Percentiles rank a stretch among this genome's conserved stretches.
Evolutionary conservation across 2,888 invertebrate genomes (phyloP).

Genomic region (Napeogenes inachia): DNA sequence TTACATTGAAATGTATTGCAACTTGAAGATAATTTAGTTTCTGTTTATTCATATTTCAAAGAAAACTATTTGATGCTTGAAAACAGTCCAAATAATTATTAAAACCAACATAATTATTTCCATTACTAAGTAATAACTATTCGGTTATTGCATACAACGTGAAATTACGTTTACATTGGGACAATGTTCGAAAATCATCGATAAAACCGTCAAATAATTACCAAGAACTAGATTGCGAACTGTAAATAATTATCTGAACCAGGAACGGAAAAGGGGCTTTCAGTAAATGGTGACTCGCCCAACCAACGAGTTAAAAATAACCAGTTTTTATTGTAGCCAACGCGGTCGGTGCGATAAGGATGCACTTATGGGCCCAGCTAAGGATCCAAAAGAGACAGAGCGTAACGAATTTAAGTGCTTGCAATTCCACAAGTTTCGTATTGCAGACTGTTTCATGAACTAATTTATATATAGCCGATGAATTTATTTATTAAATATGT

Average conservation of each 20-base stretch:
- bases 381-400: constrained; percentile 61
- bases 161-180: too few relatives aligned
- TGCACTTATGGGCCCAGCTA: constrained; percentile 50
- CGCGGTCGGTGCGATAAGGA: constrained; percentile 67
- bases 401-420: constrained; percentile 68
- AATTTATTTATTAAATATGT: neutral
- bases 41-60: too few relatives aligned
- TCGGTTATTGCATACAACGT: too few relatives aligned
- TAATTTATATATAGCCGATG: constrained; percentile 31
- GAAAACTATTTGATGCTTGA: too few relatives aligned
- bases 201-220: constrained; percentile 1
- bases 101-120: too few relatives aligned
- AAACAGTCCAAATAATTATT: too few relatives aligned
- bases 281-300: constrained; percentile 61
- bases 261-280: constrained; percentile 65
- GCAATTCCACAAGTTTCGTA: constrained; percentile 62
- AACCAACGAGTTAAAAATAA: constrained; percentile 74
- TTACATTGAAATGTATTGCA: neutral
- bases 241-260: constrained; percentile 46
- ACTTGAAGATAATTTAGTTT: too few relatives aligned
- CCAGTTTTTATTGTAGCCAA: constrained; percentile 72
- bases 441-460: constrained; percentile 41
- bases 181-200: too few relatives aligned
- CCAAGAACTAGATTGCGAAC: constrained; percentile 28
- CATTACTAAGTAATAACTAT: too few relatives aligned